Conservation (phyloP, 2,888 invertebrate genomes). For the Danaus chrysippus region DNA sequence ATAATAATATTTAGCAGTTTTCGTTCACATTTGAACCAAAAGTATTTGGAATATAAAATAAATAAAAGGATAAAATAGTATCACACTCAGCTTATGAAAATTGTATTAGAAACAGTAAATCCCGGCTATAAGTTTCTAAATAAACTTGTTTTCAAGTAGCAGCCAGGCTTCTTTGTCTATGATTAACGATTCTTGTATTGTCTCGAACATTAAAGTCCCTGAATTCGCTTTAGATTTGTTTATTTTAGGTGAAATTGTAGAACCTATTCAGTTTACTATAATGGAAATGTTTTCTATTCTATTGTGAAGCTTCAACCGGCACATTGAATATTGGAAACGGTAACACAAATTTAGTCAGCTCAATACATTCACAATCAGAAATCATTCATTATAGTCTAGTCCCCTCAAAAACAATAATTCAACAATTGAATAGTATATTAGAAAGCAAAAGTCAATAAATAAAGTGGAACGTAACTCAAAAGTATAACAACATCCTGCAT, state of each 20-base stretch:
- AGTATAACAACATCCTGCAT: constrained; percentile 24
- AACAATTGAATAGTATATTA: neutral
- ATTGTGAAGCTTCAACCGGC: too few relatives aligned
- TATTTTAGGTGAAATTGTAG: constrained; percentile 13
- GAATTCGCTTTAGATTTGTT: constrained; percentile 27
- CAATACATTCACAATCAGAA: neutral
- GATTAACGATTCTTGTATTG: constrained; percentile 34
- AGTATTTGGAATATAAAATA: neutral
- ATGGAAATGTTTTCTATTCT: neutral
- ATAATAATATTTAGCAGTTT: too few relatives aligned
- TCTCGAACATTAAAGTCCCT: constrained; percentile 29
- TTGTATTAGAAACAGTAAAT: constrained; percentile 10
- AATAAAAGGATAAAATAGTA: neutral
- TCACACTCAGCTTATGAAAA: constrained; percentile 11
- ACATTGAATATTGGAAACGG: too few relatives aligned
- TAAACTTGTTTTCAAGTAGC: constrained; percentile 28
- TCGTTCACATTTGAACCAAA: too few relatives aligned
- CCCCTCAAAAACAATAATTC: neutral
- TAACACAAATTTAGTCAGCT: neutral
- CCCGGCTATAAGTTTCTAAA: constrained; percentile 22
- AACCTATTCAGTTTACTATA: neutral
- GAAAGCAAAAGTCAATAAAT: constrained; percentile 15
- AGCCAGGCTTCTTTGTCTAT: constrained; percentile 31
- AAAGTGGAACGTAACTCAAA: constrained; percentile 16
- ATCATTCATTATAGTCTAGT: constrained; percentile 3